Base-by-base conservation (phyloP, 2,888 invertebrate species). In the Scelioninae gen. 1 region DNA sequence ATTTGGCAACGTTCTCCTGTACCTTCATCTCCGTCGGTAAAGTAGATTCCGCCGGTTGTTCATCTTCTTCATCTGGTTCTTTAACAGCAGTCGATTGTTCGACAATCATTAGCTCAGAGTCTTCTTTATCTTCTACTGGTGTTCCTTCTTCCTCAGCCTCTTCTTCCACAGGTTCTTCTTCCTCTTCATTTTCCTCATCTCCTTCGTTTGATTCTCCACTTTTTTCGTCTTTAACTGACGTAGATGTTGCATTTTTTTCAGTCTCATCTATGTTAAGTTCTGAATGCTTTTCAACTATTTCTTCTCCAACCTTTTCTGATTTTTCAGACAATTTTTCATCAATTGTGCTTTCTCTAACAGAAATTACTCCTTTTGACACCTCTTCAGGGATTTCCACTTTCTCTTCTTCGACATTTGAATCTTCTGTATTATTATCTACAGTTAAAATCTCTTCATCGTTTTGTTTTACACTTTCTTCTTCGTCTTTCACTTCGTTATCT, bases 1-100 rank as follows among this genome's bases (percentile, higher is more conserved):
- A 93, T 32, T 93, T 92, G 8, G 89, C 87, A 47, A 93, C 92
- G 47, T 91, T 91, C 40, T 92, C 71, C 11, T 75, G 81, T 1
- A 45, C 53, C 92, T 38, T 93, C 92, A 58, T 82, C 15, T 89
- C 89, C 9, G 87, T 85, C 62, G 91, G 88, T 83, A 91, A 86
- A 9, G 88, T 83, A 83, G 91, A 86, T 56, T 89, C 88, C 43
- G 84, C 85, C 4, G 85, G 74, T 7, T 89, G 84, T 78, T 91
- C 90, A 8, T 89, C 90, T 60, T 91, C 91, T 34, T 87, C 88
- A 7, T 91, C 86, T 45, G 90, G 65, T 45, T 92, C 90, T n/a
- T 87, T 86, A 11, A 88, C 89, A 2, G 88, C 88, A 0, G 90
- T 90, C 0, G 91, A 91, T n/a, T 89, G 89, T 8, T 90, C 91